Evolutionary conservation across 2,888 invertebrate species (phyloP).

Genomic region (Agrotis clavis): DNA sequence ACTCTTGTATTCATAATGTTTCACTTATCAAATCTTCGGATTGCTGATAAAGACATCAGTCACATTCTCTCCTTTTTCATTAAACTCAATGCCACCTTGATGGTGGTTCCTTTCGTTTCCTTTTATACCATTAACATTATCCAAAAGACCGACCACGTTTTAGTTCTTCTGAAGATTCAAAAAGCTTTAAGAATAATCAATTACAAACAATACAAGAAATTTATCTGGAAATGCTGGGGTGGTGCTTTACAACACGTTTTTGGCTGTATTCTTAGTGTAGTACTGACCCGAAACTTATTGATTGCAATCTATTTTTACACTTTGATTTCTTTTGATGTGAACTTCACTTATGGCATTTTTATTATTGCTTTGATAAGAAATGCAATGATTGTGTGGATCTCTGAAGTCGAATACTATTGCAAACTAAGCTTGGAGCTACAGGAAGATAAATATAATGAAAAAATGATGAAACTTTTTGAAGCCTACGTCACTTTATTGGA

Average conservation of each 20-base stretch:
- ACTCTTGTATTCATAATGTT: not conserved
- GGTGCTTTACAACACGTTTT: not conserved
- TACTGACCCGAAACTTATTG: not conserved
- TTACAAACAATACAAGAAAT: not conserved
- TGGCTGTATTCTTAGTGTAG: not conserved
- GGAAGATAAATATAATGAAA: slow-evolving; percentile 5
- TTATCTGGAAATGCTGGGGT: not conserved
- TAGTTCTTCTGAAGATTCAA: slow-evolving; percentile 32
- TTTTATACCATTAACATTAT: slow-evolving; percentile 16
- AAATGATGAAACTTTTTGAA: slow-evolving; percentile 20
- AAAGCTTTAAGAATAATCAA: slow-evolving; percentile 19
- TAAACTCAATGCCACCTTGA: not conserved
- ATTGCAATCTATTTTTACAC: not conserved
- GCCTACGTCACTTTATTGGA: slow-evolving; percentile 25
- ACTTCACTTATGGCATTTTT: slow-evolving; percentile 19
- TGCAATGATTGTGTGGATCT: slow-evolving; percentile 16
- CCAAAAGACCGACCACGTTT: slow-evolving; percentile 10
- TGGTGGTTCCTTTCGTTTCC: not conserved
- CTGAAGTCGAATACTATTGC: slow-evolving; percentile 15
- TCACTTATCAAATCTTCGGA: not conserved
- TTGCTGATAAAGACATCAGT: not conserved
- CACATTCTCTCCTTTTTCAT: not conserved
- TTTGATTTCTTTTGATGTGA: slow-evolving; percentile 24
- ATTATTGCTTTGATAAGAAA: slow-evolving; percentile 18
- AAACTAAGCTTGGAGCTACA: not conserved